These are phyloP conservation scores for Sinhomidia bicolor DNA, from an alignment of 2,888 invertebrate species.

Conservation along the genomic window DNA sequence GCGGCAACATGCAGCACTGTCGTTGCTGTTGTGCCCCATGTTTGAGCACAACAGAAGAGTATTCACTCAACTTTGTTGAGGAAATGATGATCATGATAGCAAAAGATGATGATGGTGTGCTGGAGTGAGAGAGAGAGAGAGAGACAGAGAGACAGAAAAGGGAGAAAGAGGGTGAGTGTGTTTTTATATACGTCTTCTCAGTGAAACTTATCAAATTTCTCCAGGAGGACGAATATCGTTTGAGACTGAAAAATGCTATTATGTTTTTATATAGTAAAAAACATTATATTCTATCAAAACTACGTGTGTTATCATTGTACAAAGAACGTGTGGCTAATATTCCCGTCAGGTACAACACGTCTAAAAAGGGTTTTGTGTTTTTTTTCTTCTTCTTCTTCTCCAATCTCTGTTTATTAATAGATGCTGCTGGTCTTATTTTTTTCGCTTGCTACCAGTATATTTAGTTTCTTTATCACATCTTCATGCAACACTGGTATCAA, in stretches of 20 bases:
- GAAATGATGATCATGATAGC: not conserved
- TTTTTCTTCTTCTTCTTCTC: too few species aligned
- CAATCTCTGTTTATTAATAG: conserved; percentile 3
- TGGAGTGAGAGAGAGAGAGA: not conserved
- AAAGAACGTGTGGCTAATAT: conserved; percentile 80
- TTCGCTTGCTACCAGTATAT: conserved; percentile 6
- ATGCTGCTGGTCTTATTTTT: not conserved
- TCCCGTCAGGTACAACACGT: conserved; percentile 78
- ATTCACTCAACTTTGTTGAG: not conserved
- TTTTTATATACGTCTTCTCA: too few species aligned
- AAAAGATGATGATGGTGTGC: not conserved
- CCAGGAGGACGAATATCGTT: too few species aligned
- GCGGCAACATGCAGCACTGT: too few species aligned
- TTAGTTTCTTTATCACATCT: conserved; percentile 3
- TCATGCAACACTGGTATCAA: too few species aligned
- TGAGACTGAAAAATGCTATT: conserved; percentile 53
- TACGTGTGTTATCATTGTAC: conserved; percentile 66
- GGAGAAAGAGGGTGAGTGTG: too few species aligned
- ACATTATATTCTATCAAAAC: conserved; percentile 57
- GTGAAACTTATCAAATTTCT: too few species aligned
- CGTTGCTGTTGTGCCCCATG: too few species aligned
- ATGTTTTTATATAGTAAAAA: conserved; percentile 39
- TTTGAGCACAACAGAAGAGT: too few species aligned
- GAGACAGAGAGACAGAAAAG: not conserved
- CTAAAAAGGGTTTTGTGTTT: conserved; percentile 68